phyloP scores from a whole-genome alignment of 2,113 vertebrate species.

The Oostethus manadensis region DNA sequence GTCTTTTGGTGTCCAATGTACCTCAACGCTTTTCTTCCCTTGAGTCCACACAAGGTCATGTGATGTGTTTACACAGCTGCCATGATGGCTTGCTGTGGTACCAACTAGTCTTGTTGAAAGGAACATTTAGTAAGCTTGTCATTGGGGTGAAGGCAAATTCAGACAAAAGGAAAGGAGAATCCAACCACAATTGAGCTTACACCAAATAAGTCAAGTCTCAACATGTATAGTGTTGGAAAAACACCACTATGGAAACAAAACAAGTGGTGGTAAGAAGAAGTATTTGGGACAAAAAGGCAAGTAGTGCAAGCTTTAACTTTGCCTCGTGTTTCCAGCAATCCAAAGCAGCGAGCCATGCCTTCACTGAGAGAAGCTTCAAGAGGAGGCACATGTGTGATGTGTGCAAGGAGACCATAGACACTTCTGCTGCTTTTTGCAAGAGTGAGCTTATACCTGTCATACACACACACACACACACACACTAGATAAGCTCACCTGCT shows the following conservation, averaged over 20 bases:
- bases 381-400: slow-evolving; percentile 45
- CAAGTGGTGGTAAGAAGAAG: neutral
- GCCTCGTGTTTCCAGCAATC: slow-evolving; percentile 37
- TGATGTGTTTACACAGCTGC: slow-evolving; percentile 44
- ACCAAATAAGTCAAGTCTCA: too few species aligned
- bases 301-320: neutral
- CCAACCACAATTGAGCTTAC: too few species aligned
- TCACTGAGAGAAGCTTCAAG: slow-evolving; percentile 55
- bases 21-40: slow-evolving; percentile 10
- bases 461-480: neutral
- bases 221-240: neutral
- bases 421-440: slow-evolving; percentile 50
- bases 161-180: neutral
- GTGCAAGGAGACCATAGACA: slow-evolving; percentile 52
- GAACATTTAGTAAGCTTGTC: neutral
- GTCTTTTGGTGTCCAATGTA: neutral
- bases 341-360: slow-evolving; percentile 42
- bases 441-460: slow-evolving; percentile 44
- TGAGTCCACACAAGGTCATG: slow-evolving; percentile 8
- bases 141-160: neutral
- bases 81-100: neutral
- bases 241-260: neutral
- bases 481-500: neutral
- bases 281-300: neutral
- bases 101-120: slow-evolving; percentile 19